Evolutionary conservation across 2,888 invertebrate species (phyloP).

Genomic region (Antheraea assamensis): DNA sequence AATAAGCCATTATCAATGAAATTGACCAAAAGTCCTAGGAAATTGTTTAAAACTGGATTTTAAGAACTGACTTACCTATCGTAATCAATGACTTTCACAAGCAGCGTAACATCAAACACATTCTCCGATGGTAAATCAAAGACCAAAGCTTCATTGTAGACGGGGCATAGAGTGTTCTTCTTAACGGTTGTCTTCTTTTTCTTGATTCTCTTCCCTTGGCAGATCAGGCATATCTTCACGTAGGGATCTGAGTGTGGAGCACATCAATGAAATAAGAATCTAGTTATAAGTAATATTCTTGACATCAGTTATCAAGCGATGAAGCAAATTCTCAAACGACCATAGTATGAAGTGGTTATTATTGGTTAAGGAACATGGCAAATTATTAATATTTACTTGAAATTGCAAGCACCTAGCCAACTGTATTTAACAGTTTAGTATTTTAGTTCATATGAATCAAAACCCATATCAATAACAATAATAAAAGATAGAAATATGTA

Average conservation of each 20-base stretch:
- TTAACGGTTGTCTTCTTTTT: slow-evolving; percentile 96
- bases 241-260: slow-evolving; percentile 89
- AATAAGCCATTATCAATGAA: neutral
- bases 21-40: neutral
- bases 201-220: slow-evolving; percentile 94
- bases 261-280: too few species aligned
- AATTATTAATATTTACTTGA: too few species aligned
- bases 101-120: slow-evolving; percentile 90
- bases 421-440: too few species aligned
- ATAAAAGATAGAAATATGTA: neutral
- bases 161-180: slow-evolving; percentile 92
- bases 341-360: too few species aligned
- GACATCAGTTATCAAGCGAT: too few species aligned
- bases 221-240: slow-evolving; percentile 94
- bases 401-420: too few species aligned
- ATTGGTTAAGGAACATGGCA: too few species aligned
- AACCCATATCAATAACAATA: too few species aligned
- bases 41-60: neutral
- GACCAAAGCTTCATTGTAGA: slow-evolving; percentile 96
- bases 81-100: slow-evolving; percentile 94
- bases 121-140: slow-evolving; percentile 94
- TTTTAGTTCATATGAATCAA: too few species aligned
- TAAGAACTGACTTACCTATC: slow-evolving; percentile 85
- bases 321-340: too few species aligned
- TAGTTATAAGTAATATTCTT: neutral